Percentiles rank a stretch among this genome's conserved stretches.
Evolutionary conservation across 2,113 vertebrate genomes (phyloP).

Genomic region (Scartelaos histophorus): DNA sequence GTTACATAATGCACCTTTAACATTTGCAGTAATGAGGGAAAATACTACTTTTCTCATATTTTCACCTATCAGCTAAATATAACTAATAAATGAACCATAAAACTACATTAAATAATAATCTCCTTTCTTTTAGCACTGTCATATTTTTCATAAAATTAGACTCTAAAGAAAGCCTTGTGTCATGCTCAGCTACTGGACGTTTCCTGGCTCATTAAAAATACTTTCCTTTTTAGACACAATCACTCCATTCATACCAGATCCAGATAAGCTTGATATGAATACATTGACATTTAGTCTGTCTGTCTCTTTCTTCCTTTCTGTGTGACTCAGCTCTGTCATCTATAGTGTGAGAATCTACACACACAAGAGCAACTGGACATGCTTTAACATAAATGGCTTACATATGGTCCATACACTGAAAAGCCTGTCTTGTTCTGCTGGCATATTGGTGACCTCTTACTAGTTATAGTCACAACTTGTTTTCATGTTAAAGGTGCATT

Average conservation of each 20-base stretch:
- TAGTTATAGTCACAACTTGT: neutral
- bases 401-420: neutral
- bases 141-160: neutral
- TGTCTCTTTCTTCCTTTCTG: neutral
- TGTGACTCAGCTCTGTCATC: constrained; percentile 9
- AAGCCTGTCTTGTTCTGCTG: neutral
- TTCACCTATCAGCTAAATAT: neutral
- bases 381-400: neutral
- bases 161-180: neutral
- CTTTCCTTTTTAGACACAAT: constrained; percentile 45
- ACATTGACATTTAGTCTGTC: constrained; percentile 9
- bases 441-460: neutral
- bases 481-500: no score
- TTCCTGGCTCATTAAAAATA: constrained; percentile 44
- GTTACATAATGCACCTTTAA: neutral
- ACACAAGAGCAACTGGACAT: neutral
- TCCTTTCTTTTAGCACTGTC: neutral
- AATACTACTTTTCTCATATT: neutral
- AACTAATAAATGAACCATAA: neutral
- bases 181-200: constrained; percentile 14
- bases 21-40: neutral
- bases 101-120: neutral
- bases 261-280: constrained; percentile 14
- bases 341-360: constrained; percentile 3
- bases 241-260: constrained; percentile 36